A percentile compares a stretch with the other conserved stretches of the same genome.
Evolutionary conservation across 2,797 vertebrate genomes (phyloP).

Genomic region (Florisuga fusca): DNA sequence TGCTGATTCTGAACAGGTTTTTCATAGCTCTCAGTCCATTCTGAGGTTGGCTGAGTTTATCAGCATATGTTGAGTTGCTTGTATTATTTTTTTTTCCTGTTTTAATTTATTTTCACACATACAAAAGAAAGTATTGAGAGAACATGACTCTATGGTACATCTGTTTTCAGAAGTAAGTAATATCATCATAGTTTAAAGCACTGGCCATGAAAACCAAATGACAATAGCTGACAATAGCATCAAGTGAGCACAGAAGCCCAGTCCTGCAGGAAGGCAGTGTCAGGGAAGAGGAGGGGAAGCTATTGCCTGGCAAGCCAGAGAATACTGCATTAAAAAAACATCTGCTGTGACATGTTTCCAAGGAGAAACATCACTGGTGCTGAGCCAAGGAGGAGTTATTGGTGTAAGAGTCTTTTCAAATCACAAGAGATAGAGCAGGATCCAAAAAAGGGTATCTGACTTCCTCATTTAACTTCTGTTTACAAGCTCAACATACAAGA

Average conservation of each 20-base stretch:
- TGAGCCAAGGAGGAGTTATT: neutral
- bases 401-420: neutral
- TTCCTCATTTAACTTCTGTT: neutral
- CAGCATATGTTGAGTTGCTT: neutral
- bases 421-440: too few relatives aligned
- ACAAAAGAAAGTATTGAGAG: neutral
- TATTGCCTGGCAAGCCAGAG: neutral
- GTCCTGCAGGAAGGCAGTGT: neutral
- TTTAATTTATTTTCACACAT: neutral
- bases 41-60: neutral
- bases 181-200: neutral
- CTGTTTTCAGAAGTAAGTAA: neutral
- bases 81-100: fast-evolving
- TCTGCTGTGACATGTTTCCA: neutral
- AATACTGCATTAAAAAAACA: neutral
- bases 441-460: too few relatives aligned
- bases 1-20: neutral
- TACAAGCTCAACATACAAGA: neutral
- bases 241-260: neutral
- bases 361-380: neutral
- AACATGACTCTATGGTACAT: neutral
- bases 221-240: neutral
- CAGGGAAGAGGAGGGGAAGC: neutral
- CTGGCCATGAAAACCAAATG: neutral
- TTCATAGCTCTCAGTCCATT: neutral